phyloP scores from a whole-genome alignment of 2,797 vertebrate genomes.

The Mallotus villosus region DNA sequence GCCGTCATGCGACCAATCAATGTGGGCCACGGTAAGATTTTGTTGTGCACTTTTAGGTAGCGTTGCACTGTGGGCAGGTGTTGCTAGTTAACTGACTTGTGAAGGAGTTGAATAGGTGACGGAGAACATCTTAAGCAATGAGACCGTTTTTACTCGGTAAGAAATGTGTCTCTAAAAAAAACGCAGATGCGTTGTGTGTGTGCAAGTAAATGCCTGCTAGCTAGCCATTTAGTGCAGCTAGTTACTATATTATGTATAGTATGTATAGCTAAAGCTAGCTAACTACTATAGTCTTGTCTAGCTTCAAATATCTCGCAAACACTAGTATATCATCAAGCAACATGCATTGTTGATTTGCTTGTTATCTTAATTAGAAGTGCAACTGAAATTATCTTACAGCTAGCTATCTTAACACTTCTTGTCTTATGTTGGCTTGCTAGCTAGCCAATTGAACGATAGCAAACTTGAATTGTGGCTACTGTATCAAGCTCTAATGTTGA shows the following conservation, averaged over 20 bases:
- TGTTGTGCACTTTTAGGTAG: constrained; percentile 41
- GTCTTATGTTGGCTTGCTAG: not conserved
- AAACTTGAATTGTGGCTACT: not conserved
- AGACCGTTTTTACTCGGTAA: constrained; percentile 63
- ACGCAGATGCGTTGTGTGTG: not conserved
- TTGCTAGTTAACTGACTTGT: constrained; percentile 19
- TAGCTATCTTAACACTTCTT: too few relatives aligned
- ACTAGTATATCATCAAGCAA: too few relatives aligned
- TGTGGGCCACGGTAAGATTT: constrained; percentile 75
- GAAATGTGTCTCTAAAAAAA: not conserved
- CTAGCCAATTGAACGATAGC: not conserved
- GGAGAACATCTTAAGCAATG: constrained; percentile 45
- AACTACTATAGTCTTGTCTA: not conserved
- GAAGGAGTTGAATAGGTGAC: constrained; percentile 5
- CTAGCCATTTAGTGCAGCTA: not conserved
- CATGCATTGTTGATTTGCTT: not conserved
- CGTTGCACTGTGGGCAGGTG: constrained; percentile 24
- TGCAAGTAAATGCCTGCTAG: not conserved
- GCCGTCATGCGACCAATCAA: constrained; percentile 66
- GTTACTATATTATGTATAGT: too few relatives aligned
- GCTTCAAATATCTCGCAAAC: too few relatives aligned
- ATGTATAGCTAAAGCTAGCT: not conserved
- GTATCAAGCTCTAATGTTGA: not conserved
- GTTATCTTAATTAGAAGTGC: too few relatives aligned
- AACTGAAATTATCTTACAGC: too few relatives aligned